Base-by-base conservation (phyloP, 2,113 vertebrate genomes). In the Pseudorhombus dupliciocellatus region DNA sequence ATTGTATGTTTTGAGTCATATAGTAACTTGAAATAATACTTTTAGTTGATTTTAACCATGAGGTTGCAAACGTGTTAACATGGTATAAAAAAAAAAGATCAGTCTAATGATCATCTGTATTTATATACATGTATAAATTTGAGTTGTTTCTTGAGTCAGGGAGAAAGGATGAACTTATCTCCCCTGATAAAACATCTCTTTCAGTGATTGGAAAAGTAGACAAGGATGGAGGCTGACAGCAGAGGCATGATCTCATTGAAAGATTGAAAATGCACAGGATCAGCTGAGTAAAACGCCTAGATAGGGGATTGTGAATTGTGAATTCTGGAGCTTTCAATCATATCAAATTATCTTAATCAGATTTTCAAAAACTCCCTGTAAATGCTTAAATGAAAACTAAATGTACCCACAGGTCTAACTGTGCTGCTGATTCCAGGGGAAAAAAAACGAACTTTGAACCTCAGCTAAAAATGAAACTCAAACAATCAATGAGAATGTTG, bases 1-100 rank as follows among this genome's bases (percentile, higher is more conserved):
- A 56, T 12, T 75, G n/a, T 74, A 50, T 58, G 56, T 77, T 37
- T 66, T 85, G 76, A 88, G 82, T 89, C 87, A 77, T 48, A 52
- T 80, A 84, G 87, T 84, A 84, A 64, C 66, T 82, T 48, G 5
- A 81, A 69, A 71, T 58, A 14, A 77, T 7, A n/a, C 25, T 16
- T 16, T 21, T 2, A 7, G 30, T 66, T 70, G 55, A 42, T 30
- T 53, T 67, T 56, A 8, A 57, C n/a, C 25, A n/a, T 46, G 30
- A 50, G 15, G 7, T 4, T 65, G 7, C 3, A 9, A 9, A 58
- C 34, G 37, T 7, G 1, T 10, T 46, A 2, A 52, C 16, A 24
- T 37, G 7, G 3, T n/a, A n/a, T n/a, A n/a, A n/a, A n/a, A n/a
- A n/a, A n/a, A 9, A 10, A 34, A 34, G 8, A 34, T 34, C 31